phyloP scores from a whole-genome alignment of 1,140 invertebrate species.

The Wiebesia pumilae region DNA sequence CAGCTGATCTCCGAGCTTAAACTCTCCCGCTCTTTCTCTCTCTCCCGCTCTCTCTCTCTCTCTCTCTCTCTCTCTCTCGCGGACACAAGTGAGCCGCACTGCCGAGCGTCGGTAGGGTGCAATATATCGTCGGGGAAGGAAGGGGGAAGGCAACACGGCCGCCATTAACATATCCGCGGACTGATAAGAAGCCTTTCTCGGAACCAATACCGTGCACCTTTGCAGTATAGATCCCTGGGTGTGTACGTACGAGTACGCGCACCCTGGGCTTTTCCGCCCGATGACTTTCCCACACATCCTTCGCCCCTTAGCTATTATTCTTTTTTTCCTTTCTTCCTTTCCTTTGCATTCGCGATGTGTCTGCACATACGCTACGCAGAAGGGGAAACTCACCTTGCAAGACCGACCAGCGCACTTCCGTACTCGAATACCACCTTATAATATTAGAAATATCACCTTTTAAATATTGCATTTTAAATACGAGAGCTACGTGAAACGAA shows the following conservation, averaged over 20 bases:
- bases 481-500: not conserved
- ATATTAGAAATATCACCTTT: not conserved
- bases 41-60: not conserved
- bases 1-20: conserved; percentile 27
- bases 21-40: not conserved
- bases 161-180: conserved; percentile 71
- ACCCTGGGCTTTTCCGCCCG: conserved; percentile 23
- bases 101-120: conserved; percentile 56
- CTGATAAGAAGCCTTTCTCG: conserved; percentile 68
- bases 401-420: not conserved
- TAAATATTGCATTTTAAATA: not conserved
- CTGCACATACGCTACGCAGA: too few relatives aligned
- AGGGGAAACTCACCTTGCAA: not conserved
- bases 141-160: conserved; percentile 62
- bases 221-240: conserved; percentile 35
- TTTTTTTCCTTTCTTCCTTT: conserved; percentile 12
- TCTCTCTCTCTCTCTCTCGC: not conserved
- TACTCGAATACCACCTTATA: not conserved
- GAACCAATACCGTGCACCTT: conserved; percentile 68
- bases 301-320: conserved; percentile 31
- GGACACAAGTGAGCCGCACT: not conserved
- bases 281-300: conserved; percentile 57
- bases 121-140: conserved; percentile 62
- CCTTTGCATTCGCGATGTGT: not conserved
- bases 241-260: not conserved